Percentiles rank a stretch among this genome's conserved stretches.
phyloP scores from a whole-genome alignment of 2,113 vertebrate species.

The Heterocephalus glaber region DNA sequence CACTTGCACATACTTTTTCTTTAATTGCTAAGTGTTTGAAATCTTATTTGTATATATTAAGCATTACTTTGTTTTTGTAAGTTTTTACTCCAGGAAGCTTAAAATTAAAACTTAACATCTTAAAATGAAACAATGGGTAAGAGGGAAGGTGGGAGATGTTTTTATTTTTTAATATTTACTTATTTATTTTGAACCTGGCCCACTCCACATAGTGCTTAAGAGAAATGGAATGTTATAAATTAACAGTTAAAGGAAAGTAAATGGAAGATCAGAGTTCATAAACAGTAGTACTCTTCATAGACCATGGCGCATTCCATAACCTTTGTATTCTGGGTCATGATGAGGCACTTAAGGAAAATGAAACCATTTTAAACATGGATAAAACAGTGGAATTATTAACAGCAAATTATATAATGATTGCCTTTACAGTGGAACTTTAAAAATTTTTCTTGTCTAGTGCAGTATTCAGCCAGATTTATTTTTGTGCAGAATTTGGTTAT shows the following conservation, averaged over 20 bases:
- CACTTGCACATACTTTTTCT: not conserved
- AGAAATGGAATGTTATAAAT: not conserved
- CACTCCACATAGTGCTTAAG: not conserved
- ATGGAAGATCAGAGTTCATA: not conserved
- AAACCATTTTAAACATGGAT: constrained; percentile 2
- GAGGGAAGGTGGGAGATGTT: not conserved
- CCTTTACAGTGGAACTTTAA: not conserved
- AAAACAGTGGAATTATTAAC: not conserved
- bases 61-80: not conserved
- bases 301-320: not conserved
- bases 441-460: not conserved
- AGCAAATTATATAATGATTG: not conserved
- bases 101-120: constrained; percentile 34
- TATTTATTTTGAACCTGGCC: not conserved
- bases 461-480: not conserved
- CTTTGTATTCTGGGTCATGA: accelerated
- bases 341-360: not conserved
- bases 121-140: constrained; percentile 24
- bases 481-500: not conserved
- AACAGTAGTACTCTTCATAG: not conserved
- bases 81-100: constrained; percentile 7
- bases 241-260: not conserved
- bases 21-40: constrained; percentile 23
- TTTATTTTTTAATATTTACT: not conserved
- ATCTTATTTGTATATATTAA: constrained; percentile 18